These are phyloP conservation scores for Gambusia affinis DNA, from an alignment of 2,113 vertebrate genomes.

Conservation along the genomic window DNA sequence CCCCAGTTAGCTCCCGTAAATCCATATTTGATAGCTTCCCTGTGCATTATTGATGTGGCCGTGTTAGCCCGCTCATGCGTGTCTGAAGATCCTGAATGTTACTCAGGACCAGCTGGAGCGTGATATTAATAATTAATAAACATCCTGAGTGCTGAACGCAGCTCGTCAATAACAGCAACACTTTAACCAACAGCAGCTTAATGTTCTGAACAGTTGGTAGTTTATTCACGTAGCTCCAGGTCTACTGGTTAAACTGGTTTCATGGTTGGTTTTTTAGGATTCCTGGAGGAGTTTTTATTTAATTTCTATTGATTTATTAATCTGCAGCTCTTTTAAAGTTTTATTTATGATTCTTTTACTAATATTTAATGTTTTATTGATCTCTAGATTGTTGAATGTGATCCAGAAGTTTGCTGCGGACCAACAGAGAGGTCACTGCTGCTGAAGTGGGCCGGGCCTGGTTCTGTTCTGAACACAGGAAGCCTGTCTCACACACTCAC, in stretches of 20 bases:
- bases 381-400: not conserved
- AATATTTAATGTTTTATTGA: not conserved
- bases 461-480: not conserved
- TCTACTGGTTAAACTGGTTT: not conserved
- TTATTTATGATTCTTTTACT: not conserved
- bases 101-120: too few species aligned
- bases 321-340: not conserved
- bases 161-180: slow-evolving; percentile 10
- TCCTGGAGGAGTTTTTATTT: not conserved
- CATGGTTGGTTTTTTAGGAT: too few species aligned
- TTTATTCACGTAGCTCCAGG: not conserved
- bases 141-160: slow-evolving; percentile 22
- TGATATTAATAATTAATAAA: slow-evolving; percentile 51
- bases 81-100: not conserved
- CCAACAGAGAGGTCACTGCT: not conserved
- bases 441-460: too few species aligned
- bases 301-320: not conserved
- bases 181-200: too few species aligned
- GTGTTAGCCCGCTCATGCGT: slow-evolving; percentile 17
- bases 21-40: slow-evolving; percentile 57
- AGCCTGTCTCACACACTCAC: not conserved
- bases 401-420: too few species aligned
- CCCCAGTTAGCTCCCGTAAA: not conserved
- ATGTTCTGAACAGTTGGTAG: too few species aligned
- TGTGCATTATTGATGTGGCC: slow-evolving; percentile 38